Evolutionary conservation across 2,113 vertebrate genomes (phyloP), one percentile per base, ranked within the genome.

Genomic region (Tragelaphus imberbis): DNA sequence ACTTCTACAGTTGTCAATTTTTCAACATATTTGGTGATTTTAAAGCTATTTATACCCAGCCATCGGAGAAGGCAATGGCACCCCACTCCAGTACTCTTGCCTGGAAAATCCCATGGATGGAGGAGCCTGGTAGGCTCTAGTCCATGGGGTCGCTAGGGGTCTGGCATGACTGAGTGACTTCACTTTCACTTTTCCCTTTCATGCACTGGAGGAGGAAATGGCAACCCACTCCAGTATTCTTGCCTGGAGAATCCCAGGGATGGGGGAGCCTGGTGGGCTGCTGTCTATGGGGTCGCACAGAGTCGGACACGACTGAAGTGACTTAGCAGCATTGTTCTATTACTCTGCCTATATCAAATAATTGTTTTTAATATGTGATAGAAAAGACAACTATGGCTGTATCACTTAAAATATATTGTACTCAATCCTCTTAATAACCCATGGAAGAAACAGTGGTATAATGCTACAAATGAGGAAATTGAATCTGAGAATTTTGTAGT

Each of bases 111-210:
- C 59, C 59, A 30, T 6, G 59, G 59, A 30, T 1, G 27, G 59
- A 6, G 59, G 59, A 61, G 59, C 27, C 59, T 61, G 27, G 59
- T 13, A 0, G 12, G 27, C 59, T 14, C 11, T 27, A 61, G 59
- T 61, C 27, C 12, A 28, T 28, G 59, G 59, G 0, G 2, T 2
- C 4, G 0, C 2, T 0, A 28, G 13, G 27, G 28, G 27, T 28
- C 1, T 1, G 27, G 13, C 27, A 28, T 0, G 9, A 28, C 59
- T 61, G 59, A 61, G 5, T 2, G 11, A 61, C 27, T 61, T 61
- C 59, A 27, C 27, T 61, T 61, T 61, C 59, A 28, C 59, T 28
- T 61, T 28, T 59, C 58, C 27, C 58, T 28, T 61, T 28, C 27
- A 28, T 28, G 59, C 59, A 28, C 2, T 14, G 11, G 27, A 61